Percentiles rank a stretch among this genome's conserved stretches.
Evolutionary conservation across 2,797 vertebrate species (phyloP).

Genomic region (Hippoglossus hippoglossus): DNA sequence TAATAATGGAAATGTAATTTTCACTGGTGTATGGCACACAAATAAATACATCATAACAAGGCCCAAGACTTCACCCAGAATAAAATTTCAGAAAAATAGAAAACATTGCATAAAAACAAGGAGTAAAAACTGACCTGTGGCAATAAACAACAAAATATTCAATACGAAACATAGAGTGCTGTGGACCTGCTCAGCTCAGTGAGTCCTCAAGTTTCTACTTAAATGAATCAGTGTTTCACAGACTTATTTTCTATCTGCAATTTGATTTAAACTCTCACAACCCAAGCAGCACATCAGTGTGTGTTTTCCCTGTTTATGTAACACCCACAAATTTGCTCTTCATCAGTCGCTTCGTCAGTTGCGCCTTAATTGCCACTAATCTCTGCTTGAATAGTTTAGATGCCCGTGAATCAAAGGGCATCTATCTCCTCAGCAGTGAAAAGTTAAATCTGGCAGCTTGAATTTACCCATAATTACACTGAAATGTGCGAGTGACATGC

Average conservation of each 20-base stretch:
- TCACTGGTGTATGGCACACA: no score
- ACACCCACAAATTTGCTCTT: background rate
- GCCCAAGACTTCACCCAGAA: no score
- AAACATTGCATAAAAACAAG: no score
- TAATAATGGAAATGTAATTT: no score
- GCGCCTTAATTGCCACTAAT: slow-evolving; percentile 50
- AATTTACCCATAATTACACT: slow-evolving; percentile 18
- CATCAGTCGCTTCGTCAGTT: background rate
- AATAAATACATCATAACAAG: no score
- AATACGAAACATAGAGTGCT: no score
- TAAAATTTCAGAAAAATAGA: no score
- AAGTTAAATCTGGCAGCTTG: background rate
- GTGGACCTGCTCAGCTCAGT: no score
- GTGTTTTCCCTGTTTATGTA: slow-evolving; percentile 10
- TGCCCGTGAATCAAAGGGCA: slow-evolving; percentile 33
- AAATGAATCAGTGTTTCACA: background rate
- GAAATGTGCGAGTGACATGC: background rate
- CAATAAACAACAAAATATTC: no score
- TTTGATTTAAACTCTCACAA: slow-evolving; percentile 17
- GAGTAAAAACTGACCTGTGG: no score
- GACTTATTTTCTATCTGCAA: slow-evolving; percentile 2
- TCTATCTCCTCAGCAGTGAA: slow-evolving; percentile 26
- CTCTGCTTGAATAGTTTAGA: slow-evolving; percentile 21
- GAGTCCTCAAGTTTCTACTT: background rate
- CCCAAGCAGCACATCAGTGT: slow-evolving; percentile 6